Evolutionary conservation across 2,113 vertebrate genomes (phyloP), one percentile per base, ranked within the genome.

Genomic region (Elephas maximus): DNA sequence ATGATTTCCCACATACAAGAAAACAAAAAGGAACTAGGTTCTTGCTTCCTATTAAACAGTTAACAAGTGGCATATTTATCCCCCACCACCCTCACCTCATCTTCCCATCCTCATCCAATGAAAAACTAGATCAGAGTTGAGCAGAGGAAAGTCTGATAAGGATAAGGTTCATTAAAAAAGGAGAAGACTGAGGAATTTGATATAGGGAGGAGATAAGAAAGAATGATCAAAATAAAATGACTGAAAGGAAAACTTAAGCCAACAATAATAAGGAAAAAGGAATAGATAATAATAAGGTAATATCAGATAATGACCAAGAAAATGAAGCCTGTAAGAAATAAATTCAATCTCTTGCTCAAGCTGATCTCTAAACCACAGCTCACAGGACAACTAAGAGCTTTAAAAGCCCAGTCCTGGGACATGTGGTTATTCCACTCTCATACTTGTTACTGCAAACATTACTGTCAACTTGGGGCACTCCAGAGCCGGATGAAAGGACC

Each of bases 351-450:
- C 90, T 57, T 89, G 53, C 83, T 96, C 74, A 96, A 95, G 20
- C 65, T 77, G 69, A 96, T 95, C 65, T 8, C 88, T 92, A 96
- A 95, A 96, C 90, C 81, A 94, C 53, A 97, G 84, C 14, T 93
- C 63, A 94, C 41, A 97, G 71, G 76, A 91, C 41, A 95, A 92
- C 90, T 60, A 41, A 97, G 84, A 96, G 93, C 87, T 97, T 88
- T 60, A 86, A 95, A 95, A 96, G 76, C 63, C 92, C 45, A 90
- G 37, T 83, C 73, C 45, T 92, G 81, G 45, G 44, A 85, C 0
- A 1, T 96, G 88, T 96, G 95, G 95, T 81, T 74, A 93, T 74
- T 45, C 88, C 48, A 69, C 85, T 62, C 94, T 93, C 57, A 73
- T 73, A 81, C 67, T 95, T 90, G 71, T 81, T 92, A 90, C 18